Conservation (phyloP, 2,888 invertebrate genomes). For the Agyllia agylla region DNA sequence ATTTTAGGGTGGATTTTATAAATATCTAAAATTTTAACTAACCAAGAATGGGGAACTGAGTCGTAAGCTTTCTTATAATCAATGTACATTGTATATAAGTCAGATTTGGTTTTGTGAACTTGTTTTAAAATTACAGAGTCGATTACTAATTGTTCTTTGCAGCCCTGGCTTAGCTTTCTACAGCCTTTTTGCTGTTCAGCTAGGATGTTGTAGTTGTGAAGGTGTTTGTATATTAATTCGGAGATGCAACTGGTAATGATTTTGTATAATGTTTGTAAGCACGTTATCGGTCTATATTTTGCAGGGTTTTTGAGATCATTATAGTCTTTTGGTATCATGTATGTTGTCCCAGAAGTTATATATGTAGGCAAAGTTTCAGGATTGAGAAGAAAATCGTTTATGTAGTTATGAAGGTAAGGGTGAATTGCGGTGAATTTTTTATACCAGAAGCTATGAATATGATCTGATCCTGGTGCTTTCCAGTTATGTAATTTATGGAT, state of each 20-base stretch:
- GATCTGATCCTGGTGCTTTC: too few relatives aligned
- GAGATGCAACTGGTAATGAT: not conserved
- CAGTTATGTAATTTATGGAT: too few relatives aligned
- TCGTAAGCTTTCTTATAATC: not conserved
- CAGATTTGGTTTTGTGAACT: too few relatives aligned
- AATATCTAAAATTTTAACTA: not conserved
- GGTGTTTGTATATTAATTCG: not conserved
- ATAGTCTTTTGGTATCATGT: not conserved
- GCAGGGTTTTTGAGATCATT: not conserved
- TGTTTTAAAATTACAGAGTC: too few relatives aligned
- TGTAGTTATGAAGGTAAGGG: not conserved
- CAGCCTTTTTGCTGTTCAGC: not conserved
- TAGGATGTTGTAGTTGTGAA: not conserved
- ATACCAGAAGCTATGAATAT: too few relatives aligned
- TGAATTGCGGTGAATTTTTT: too few relatives aligned
- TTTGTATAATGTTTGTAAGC: not conserved
- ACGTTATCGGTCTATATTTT: not conserved
- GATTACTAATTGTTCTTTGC: too few relatives aligned
- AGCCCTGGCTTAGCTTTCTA: not conserved
- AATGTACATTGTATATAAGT: not conserved
- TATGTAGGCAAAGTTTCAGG: not conserved
- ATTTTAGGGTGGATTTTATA: not conserved
- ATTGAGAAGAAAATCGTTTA: too few relatives aligned
- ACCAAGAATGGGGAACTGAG: not conserved
- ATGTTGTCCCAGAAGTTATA: not conserved